Evolutionary conservation across 2,113 vertebrate species (phyloP).

Genomic region (Anhinga rufa): DNA sequence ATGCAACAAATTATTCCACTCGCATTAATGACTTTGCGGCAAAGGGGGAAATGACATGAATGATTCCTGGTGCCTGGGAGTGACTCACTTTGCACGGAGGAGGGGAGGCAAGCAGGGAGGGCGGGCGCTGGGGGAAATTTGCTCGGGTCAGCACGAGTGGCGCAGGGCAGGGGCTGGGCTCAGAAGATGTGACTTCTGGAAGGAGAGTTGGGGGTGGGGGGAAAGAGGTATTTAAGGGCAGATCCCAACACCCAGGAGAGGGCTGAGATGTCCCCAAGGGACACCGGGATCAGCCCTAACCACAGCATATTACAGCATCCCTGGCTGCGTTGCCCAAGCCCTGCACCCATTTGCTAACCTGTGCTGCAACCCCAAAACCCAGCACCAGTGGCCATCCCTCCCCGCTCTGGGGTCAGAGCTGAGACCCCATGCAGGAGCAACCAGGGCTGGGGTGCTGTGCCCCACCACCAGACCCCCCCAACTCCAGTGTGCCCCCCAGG

Average conservation of each 20-base stretch:
- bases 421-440: neutral
- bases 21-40: constrained; percentile 61
- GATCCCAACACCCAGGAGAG: neutral
- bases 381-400: neutral
- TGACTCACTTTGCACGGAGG: neutral
- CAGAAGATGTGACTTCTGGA: neutral
- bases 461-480: neutral
- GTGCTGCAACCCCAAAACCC: neutral
- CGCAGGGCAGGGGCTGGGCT: neutral
- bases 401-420: neutral
- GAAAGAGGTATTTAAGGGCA: neutral
- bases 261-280: neutral
- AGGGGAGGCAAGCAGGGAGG: neutral
- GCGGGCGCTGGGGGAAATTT: neutral
- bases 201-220: neutral
- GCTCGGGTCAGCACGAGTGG: neutral
- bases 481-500: neutral
- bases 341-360: neutral
- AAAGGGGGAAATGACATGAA: constrained; percentile 53
- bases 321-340: neutral
- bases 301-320: neutral
- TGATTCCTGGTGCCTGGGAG: constrained; percentile 28
- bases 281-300: neutral
- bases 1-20: constrained; percentile 57
- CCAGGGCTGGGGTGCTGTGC: neutral